Evolutionary conservation across 2,797 vertebrate genomes (phyloP).

Genomic region (Capromys pilorides): DNA sequence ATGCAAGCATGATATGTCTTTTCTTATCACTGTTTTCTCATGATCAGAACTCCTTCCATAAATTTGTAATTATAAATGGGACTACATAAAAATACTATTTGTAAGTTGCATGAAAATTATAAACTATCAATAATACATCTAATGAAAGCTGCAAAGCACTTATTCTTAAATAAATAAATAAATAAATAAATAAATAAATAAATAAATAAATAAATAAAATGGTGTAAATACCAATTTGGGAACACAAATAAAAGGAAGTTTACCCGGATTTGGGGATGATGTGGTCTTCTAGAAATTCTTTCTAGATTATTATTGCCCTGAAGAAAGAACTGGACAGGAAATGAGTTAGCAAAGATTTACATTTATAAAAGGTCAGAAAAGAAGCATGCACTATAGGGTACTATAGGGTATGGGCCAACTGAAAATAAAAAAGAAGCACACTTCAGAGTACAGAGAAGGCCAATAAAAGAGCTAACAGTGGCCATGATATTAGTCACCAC

Average conservation of each 20-base stretch:
- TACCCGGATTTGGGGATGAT: not conserved
- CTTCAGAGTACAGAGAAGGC: not conserved
- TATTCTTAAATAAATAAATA: not conserved
- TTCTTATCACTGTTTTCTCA: slow-evolving; percentile 1
- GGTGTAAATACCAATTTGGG: slow-evolving; percentile 12
- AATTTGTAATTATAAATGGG: not conserved
- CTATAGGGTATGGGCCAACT: not conserved
- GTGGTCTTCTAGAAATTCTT: not conserved
- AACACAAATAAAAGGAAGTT: slow-evolving; percentile 24
- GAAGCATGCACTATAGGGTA: not conserved
- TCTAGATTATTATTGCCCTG: not conserved
- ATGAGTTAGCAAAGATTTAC: not conserved
- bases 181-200: not conserved
- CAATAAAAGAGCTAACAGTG: not conserved
- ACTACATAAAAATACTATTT: not conserved
- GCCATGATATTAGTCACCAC: not conserved
- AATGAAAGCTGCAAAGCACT: slow-evolving; percentile 5
- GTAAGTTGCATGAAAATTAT: slow-evolving; percentile 29
- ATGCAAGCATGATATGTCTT: not conserved
- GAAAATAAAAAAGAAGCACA: not conserved
- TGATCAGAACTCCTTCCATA: slow-evolving; percentile 5
- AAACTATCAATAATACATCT: slow-evolving; percentile 1
- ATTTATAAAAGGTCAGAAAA: not conserved
- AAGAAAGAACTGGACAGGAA: not conserved
- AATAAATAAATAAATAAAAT: not conserved